phyloP scores from a whole-genome alignment of 2,888 invertebrate genomes.

The Gibbula magus region DNA sequence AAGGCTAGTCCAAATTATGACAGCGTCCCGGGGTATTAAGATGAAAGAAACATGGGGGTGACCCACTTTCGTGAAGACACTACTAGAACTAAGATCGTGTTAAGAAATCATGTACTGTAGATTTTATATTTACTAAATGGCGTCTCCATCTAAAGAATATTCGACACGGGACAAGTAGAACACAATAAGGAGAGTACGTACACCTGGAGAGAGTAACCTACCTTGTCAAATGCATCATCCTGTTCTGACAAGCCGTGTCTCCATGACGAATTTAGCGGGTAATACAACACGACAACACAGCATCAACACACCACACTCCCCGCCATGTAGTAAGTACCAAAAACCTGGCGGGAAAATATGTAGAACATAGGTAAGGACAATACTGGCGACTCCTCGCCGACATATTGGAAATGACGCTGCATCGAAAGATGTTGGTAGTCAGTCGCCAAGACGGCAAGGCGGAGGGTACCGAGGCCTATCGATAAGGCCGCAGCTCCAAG shows the following conservation, averaged over 20 bases:
- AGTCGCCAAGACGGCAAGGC: not conserved
- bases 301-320: not conserved
- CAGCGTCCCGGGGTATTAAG: no score
- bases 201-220: not conserved
- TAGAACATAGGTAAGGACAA: not conserved
- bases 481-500: constrained; percentile 15
- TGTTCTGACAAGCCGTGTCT: not conserved
- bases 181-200: no score
- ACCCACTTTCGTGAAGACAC: no score
- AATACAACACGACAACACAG: not conserved
- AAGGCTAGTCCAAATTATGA: no score
- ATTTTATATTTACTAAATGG: no score
- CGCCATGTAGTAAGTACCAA: not conserved
- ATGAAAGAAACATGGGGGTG: no score
- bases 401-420: constrained; percentile 18
- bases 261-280: not conserved
- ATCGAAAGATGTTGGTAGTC: not conserved
- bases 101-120: no score
- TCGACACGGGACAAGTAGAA: no score
- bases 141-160: no score
- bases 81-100: no score
- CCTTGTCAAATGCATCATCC: constrained; percentile 21
- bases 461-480: not conserved
- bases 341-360: not conserved
- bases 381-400: constrained; percentile 6